Evolutionary conservation across 1,140 invertebrate genomes (phyloP).

Genomic region (Drosophila kurseongensis): DNA sequence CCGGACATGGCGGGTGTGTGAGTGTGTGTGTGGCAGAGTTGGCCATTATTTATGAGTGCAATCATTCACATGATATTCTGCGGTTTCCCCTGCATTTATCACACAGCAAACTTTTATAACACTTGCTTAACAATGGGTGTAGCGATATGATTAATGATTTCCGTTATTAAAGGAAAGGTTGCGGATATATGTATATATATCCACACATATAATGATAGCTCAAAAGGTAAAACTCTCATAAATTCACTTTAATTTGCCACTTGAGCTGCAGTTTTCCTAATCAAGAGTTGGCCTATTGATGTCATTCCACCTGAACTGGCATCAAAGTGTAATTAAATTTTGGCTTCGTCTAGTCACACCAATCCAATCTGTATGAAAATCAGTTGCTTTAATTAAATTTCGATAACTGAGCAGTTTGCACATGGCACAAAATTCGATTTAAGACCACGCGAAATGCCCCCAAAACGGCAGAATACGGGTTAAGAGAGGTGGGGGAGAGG

Average conservation of each 20-base stretch:
- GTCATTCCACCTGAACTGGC: constrained; percentile 6
- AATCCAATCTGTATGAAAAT: constrained; percentile 37
- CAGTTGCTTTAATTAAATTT: constrained; percentile 40
- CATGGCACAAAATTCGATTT: constrained; percentile 2
- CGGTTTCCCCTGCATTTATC: constrained; percentile 77
- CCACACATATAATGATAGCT: not conserved
- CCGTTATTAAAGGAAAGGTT: constrained; percentile 13
- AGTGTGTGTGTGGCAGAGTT: constrained; percentile 10
- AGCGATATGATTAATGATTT: constrained; percentile 47
- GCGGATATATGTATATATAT: not conserved
- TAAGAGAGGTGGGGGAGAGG: not conserved
- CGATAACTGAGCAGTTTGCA: constrained; percentile 27
- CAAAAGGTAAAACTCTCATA: not conserved
- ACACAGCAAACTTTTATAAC: constrained; percentile 76
- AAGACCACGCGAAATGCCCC: constrained; percentile 29
- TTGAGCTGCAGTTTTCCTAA: not conserved
- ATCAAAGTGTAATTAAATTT: constrained; percentile 42
- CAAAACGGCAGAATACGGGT: not conserved
- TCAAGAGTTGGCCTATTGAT: constrained; percentile 12
- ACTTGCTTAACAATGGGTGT: constrained; percentile 56
- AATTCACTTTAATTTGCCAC: constrained; percentile 11
- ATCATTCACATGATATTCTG: constrained; percentile 83
- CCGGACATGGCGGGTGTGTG: not conserved
- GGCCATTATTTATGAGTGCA: constrained; percentile 79
- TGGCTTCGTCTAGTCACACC: not conserved